Percentiles rank a stretch among this genome's conserved stretches.
These are phyloP conservation scores for Macquaria ambigua DNA, from an alignment of 2,113 vertebrate genomes.

Conservation along the genomic window DNA sequence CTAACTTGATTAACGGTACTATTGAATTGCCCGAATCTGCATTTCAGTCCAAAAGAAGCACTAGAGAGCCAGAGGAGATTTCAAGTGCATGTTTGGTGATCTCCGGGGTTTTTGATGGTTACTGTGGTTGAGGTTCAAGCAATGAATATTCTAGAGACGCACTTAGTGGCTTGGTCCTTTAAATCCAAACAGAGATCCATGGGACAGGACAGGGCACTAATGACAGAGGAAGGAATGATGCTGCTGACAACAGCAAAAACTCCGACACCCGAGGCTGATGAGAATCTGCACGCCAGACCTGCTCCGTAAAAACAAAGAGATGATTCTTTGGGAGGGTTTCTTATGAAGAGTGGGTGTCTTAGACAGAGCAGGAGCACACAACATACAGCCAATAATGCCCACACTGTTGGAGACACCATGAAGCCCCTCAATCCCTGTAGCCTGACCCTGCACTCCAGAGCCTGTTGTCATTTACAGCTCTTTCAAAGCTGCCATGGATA, in stretches of 20 bases:
- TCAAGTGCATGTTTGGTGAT: conserved; percentile 61
- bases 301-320: conserved; percentile 54
- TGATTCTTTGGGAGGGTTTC: conserved; percentile 34
- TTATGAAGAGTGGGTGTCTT: background rate
- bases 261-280: conserved; percentile 42
- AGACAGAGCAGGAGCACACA: conserved; percentile 27
- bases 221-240: conserved; percentile 61
- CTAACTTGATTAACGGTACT: conserved; percentile 51
- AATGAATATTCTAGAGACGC: conserved; percentile 61
- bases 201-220: conserved; percentile 46
- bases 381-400: conserved; percentile 28
- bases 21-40: conserved; percentile 42
- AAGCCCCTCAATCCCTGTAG: conserved; percentile 27
- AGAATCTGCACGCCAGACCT: conserved; percentile 63
- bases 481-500: conserved; percentile 61
- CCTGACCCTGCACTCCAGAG: conserved; percentile 37
- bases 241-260: conserved; percentile 57
- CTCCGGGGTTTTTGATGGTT: conserved; percentile 58
- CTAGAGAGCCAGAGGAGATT: conserved; percentile 55
- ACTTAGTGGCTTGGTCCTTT: conserved; percentile 60
- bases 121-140: conserved; percentile 62
- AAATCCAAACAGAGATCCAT: conserved; percentile 51
- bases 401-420: conserved; percentile 24
- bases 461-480: conserved; percentile 71
- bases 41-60: conserved; percentile 65